phyloP scores from a whole-genome alignment of 2,113 vertebrate species.

The Cinclus mexicanus region DNA sequence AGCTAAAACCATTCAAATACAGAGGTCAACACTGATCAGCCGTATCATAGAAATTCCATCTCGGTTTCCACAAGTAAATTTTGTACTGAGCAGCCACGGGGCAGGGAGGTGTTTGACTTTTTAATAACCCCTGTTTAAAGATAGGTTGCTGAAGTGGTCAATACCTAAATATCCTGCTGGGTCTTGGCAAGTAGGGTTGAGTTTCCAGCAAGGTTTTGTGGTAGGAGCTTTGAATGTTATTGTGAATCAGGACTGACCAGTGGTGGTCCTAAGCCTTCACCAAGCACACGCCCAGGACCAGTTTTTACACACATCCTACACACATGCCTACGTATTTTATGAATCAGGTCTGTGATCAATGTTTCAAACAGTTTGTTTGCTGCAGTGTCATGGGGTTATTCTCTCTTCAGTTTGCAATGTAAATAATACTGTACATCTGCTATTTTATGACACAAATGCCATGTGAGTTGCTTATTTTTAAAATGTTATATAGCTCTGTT shows the following conservation, averaged over 20 bases:
- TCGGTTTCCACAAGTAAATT: neutral
- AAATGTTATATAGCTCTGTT: slow-evolving; percentile 42
- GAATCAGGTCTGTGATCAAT: slow-evolving; percentile 66
- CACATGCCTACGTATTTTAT: slow-evolving; percentile 20
- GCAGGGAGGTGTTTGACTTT: neutral
- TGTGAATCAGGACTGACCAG: neutral
- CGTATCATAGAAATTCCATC: fast-evolving
- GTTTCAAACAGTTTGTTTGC: slow-evolving; percentile 22
- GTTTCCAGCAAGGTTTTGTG: neutral
- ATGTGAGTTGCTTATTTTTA: slow-evolving; percentile 69
- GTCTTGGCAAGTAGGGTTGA: neutral
- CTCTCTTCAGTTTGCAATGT: slow-evolving; percentile 67
- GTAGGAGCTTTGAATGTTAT: neutral
- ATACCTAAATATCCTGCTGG: neutral
- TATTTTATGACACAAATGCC: slow-evolving; percentile 66
- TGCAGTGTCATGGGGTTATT: slow-evolving; percentile 54
- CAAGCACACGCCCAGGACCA: neutral
- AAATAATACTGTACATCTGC: slow-evolving; percentile 71
- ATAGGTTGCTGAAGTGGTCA: neutral
- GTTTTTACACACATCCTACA: neutral
- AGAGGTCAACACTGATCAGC: neutral
- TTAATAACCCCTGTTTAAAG: neutral
- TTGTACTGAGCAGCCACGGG: neutral
- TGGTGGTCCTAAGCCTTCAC: neutral
- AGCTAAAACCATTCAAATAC: neutral